Base-by-base conservation (phyloP, 2,888 invertebrate genomes). In the Vandiemenella viatica region DNA sequence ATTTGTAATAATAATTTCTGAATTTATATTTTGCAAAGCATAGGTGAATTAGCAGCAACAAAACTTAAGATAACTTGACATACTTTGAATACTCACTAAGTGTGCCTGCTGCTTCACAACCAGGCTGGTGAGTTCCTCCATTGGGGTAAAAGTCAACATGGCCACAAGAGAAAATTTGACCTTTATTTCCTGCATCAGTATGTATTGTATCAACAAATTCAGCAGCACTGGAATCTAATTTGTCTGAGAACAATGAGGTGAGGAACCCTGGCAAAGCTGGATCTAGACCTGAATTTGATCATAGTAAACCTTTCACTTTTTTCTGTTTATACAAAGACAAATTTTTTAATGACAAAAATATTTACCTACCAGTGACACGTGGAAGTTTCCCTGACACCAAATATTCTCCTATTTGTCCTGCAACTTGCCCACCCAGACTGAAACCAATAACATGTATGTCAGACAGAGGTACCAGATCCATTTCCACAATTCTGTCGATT, bases 121-220 rank as follows among this genome's bases (percentile, higher is more conserved):
- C 81, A 0, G 80, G 80, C 56, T 82, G 82, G 37, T 72, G 67
- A 22, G 77, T 68, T 0, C 83, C 83, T 0, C 82, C 82, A 57
- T 83, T 83, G 61, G 80, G 69, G 58, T 80, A 83, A 59, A 82
- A 83, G 58, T 83, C 83, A 0, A 77, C 73, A 59, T 82, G 79
- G 0, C 83, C 83, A 54, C 76, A 74, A 23, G 73, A 66, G 55
- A 79, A 75, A 16, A 77, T 62, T 56, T 77, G 75, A 0, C 83
- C 83, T 57, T 81, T 78, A 1, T 79, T 64, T 54, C 81, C 71
- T 0, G 80, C 79, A 58, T 82, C 82, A 1, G 82, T 80, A 58
- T 83, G 83, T 45, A 80, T 70, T 2, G 82, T 75, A 59, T 83
- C 83, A 1, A 83, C 83, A 58, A 79, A 82, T 4, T 67, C 61